These are phyloP conservation scores for Podargus strigoides DNA, from an alignment of 2,797 vertebrate genomes.

Conservation along the genomic window DNA sequence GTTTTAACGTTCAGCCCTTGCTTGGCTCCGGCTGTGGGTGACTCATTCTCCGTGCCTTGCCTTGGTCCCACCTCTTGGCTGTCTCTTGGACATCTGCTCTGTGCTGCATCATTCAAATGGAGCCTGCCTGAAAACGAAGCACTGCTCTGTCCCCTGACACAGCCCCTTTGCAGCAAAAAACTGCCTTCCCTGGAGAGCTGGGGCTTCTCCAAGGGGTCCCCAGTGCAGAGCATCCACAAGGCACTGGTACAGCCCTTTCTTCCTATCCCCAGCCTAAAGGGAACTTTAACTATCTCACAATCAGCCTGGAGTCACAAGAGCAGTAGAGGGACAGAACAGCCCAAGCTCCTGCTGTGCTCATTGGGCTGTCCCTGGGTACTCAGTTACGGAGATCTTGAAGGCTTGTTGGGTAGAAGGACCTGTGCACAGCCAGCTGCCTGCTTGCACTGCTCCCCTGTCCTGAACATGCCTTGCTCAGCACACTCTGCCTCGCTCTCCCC, in stretches of 20 bases:
- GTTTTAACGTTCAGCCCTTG: not conserved
- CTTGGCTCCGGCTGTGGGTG: conserved; percentile 19
- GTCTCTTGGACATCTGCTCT: conserved; percentile 29
- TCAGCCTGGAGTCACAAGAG: not conserved
- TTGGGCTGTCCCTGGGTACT: not conserved
- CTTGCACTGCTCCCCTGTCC: not conserved
- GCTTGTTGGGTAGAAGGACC: not conserved
- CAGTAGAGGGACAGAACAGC: not conserved
- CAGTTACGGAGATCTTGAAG: not conserved
- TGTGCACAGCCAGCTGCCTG: not conserved
- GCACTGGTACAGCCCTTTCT: not conserved
- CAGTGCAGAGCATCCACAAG: not conserved
- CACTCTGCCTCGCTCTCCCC: not conserved
- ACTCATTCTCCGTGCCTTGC: conserved; percentile 26
- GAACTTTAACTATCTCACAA: not conserved
- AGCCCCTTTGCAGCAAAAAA: not conserved
- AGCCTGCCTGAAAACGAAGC: not conserved
- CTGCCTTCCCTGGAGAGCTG: not conserved
- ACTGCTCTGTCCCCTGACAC: not conserved
- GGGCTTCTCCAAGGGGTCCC: not conserved
- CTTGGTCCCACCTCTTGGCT: conserved; percentile 28
- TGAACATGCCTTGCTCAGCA: fast-evolving
- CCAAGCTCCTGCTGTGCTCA: not conserved
- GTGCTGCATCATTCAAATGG: not conserved
- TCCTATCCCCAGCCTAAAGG: not conserved